phyloP scores from a whole-genome alignment of 2,113 vertebrate genomes.

The Eulemur rufifrons region DNA sequence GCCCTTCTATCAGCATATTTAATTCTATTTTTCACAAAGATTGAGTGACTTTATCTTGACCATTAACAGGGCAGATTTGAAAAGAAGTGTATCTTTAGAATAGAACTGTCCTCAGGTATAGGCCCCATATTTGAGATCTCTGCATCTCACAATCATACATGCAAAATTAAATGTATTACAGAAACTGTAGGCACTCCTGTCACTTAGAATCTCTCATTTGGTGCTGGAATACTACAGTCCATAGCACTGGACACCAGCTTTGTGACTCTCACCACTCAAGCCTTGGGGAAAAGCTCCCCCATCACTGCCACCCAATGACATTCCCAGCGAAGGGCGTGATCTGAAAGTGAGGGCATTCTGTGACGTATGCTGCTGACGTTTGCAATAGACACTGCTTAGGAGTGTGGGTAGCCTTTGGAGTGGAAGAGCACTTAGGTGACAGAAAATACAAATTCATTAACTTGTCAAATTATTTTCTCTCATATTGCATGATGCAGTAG shows the following conservation, averaged over 20 bases:
- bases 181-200: neutral
- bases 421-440: neutral
- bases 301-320: accelerated
- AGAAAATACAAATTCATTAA: neutral
- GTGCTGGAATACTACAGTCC: neutral
- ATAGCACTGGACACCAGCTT: accelerated
- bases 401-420: neutral
- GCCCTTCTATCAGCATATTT: neutral
- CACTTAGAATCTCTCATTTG: neutral
- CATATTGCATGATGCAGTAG: neutral
- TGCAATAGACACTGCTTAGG: neutral
- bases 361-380: no score
- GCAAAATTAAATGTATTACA: neutral
- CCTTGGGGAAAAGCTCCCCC: neutral
- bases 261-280: neutral
- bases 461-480: neutral
- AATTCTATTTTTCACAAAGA: conserved; percentile 47
- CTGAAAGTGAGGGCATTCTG: neutral
- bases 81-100: neutral
- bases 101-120: neutral
- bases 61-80: neutral
- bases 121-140: neutral
- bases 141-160: neutral
- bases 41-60: conserved; percentile 24
- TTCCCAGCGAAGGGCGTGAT: neutral